These are phyloP conservation scores for Muntiacus muntjak DNA, from an alignment of 2,113 vertebrate species.

Conservation along the genomic window DNA sequence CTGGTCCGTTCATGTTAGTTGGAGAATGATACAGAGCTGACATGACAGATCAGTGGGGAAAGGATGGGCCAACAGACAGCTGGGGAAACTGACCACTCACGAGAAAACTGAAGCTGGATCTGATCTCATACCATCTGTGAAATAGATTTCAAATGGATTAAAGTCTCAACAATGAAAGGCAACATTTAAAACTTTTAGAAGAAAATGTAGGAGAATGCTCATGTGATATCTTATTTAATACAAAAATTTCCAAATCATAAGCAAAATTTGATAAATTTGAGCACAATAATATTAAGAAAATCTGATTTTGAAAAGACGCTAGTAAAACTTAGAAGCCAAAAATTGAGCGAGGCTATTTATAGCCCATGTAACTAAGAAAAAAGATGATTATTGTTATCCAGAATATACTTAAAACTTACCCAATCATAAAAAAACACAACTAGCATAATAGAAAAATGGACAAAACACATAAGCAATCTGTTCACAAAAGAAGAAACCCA, in stretches of 20 bases:
- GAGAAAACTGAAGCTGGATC: neutral
- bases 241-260: neutral
- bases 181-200: neutral
- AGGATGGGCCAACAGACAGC: neutral
- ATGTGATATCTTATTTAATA: neutral
- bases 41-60: neutral
- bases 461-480: neutral
- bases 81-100: neutral
- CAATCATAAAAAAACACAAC: neutral
- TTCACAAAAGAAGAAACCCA: neutral
- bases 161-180: neutral
- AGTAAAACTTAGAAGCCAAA: neutral
- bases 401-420: neutral
- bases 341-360: neutral
- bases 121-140: neutral
- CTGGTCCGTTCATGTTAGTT: neutral
- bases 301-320: neutral
- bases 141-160: neutral
- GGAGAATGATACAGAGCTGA: neutral
- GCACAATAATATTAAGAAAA: neutral
- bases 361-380: neutral
- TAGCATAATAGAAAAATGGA: neutral
- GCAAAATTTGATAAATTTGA: slow-evolving; percentile 2
- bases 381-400: neutral
- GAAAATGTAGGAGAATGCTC: neutral